Conservation (phyloP, 2,113 vertebrate species). For the Myocastor coypus region DNA sequence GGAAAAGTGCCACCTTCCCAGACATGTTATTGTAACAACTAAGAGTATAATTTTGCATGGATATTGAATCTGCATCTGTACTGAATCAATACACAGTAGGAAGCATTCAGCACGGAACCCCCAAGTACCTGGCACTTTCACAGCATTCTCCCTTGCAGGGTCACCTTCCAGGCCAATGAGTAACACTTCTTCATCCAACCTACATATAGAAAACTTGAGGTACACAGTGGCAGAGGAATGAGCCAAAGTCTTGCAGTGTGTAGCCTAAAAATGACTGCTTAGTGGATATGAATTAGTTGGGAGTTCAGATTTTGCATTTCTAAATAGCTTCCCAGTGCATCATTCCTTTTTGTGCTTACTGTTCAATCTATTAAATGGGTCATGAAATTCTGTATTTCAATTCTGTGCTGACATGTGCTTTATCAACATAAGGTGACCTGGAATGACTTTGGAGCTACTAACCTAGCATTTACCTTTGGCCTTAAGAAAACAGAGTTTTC, state of each 20-base stretch:
- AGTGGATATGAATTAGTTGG: not conserved
- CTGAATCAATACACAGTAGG: not conserved
- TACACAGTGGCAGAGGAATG: not conserved
- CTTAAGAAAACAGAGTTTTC: not conserved
- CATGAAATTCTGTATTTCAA: not conserved
- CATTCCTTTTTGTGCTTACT: not conserved
- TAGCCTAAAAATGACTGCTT: not conserved
- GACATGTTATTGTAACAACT: not conserved
- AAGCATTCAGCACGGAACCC: not conserved
- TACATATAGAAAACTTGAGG: not conserved
- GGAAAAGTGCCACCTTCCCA: not conserved
- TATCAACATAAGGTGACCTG: not conserved
- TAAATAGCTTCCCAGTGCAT: not conserved
- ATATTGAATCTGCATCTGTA: not conserved
- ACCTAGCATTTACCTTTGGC: not conserved
- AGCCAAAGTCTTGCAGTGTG: not conserved
- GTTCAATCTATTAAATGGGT: not conserved
- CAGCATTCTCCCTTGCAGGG: not conserved
- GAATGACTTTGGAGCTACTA: not conserved
- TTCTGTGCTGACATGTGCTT: not conserved
- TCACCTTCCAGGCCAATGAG: not conserved
- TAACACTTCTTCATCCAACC: not conserved
- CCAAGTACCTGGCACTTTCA: not conserved
- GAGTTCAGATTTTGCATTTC: not conserved
- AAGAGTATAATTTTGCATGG: not conserved